Conservation (phyloP, 2,888 invertebrate genomes). For the Cabera pusaria region DNA sequence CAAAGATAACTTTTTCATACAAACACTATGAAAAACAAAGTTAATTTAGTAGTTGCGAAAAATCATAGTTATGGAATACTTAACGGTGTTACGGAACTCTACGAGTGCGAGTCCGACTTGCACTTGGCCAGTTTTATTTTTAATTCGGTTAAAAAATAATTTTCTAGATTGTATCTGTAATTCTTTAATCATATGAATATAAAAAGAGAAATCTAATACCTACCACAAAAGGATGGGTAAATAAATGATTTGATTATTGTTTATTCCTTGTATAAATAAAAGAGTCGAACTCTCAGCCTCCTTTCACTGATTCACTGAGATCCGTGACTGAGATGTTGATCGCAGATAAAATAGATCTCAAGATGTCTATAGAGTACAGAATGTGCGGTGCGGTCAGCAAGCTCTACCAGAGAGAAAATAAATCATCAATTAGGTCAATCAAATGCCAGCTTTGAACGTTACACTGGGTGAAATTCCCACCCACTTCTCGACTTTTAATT, state of each 20-base stretch:
- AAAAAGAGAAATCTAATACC: slow-evolving; percentile 59
- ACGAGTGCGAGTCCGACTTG: no score
- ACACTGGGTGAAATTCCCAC: slow-evolving; percentile 8
- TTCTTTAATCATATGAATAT: slow-evolving; percentile 56
- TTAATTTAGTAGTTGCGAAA: no score
- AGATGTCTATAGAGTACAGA: slow-evolving; percentile 59
- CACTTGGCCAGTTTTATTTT: no score
- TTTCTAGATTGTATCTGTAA: slow-evolving; percentile 49
- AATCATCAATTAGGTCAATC: slow-evolving; percentile 80
- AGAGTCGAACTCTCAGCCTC: slow-evolving; percentile 33
- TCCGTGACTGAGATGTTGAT: slow-evolving; percentile 71
- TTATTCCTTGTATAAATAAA: slow-evolving; percentile 65
- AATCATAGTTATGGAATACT: no score
- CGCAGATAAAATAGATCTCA: slow-evolving; percentile 77
- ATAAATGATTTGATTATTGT: slow-evolving; percentile 76
- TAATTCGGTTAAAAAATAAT: no score
- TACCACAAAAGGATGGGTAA: slow-evolving; percentile 47
- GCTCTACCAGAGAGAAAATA: slow-evolving; percentile 71
- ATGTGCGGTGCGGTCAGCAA: slow-evolving; percentile 54
- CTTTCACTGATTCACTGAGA: slow-evolving; percentile 79
- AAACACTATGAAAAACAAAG: no score
- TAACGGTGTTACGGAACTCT: no score
- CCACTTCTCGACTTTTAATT: slow-evolving; percentile 10
- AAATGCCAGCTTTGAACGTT: slow-evolving; percentile 58
- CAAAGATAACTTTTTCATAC: no score